These are phyloP conservation scores for Grus americana DNA, from an alignment of 2,113 vertebrate genomes.

Conservation along the genomic window DNA sequence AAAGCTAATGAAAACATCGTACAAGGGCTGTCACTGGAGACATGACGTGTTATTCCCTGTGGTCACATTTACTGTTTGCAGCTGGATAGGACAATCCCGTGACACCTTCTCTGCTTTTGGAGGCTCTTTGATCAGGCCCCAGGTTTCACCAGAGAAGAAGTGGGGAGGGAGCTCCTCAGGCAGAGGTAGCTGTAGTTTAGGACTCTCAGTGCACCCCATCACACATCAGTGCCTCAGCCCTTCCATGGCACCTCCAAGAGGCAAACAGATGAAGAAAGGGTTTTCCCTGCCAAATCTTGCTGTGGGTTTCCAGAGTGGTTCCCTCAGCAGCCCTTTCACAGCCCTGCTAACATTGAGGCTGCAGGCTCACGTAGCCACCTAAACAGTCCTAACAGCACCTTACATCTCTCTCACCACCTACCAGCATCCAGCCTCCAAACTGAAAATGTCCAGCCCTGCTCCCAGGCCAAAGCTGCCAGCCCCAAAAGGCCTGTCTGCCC, in stretches of 20 bases:
- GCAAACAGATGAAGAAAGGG: neutral
- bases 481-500: no score
- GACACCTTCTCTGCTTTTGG: neutral
- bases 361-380: no score
- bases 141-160: neutral
- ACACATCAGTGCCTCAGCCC: neutral
- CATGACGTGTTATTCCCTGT: accelerated
- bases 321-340: no score
- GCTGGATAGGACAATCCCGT: neutral
- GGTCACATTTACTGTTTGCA: neutral
- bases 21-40: neutral
- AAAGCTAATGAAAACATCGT: neutral
- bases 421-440: no score
- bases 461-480: no score
- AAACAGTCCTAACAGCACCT: no score
- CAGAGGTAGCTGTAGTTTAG: neutral
- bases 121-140: neutral
- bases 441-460: no score
- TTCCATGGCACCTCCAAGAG: neutral
- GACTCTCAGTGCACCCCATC: no score
- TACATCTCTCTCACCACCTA: no score
- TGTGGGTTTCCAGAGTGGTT: neutral
- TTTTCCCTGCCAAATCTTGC: neutral
- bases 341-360: no score
- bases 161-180: neutral